Evolutionary conservation across 2,113 vertebrate species (phyloP), one percentile per base, ranked within the genome.

Genomic region (Garra rufa): DNA sequence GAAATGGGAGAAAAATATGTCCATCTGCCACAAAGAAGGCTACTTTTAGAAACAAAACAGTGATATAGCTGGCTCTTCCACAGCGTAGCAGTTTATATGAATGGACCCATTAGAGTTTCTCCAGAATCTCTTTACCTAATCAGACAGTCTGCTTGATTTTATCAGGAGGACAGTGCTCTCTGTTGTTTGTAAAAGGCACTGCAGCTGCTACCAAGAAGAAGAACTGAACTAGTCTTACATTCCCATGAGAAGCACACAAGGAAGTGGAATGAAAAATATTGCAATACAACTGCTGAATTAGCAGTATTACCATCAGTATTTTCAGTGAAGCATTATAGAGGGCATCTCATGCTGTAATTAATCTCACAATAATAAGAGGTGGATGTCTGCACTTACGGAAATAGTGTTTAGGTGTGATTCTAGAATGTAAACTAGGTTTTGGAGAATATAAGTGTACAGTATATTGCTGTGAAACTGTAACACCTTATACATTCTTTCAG

Each of bases 151-250:
- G 41, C 11, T 73, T 46, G 17, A 46, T 24, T 24, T 52, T 5
- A 14, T 80, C 55, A 74, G 34, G 70, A 52, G 10, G 13, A 61
- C 28, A 61, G 69, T 46, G 84, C 84, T 69, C 76, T 81, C 84
- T 85, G 77, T 73, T 85, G 84, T 75, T 46, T 65, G 1, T 24
- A 28, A 50, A 34, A 17, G 2, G 26, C 15, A 55, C 41, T 70
- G 83, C 63, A 50, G 14, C 11, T 43, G 28, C 24, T 48, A 48
- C 26, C 26, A 70, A 14, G 30, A 50, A 34, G 15, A 43, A 65
- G 6, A 19, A 52, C 2, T 70, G 43, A 21, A 28, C 21, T 19
- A 80, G 8, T 30, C 9, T 34, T 28, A 41, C 46, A 34, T 30
- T 74, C 52, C 52, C 15, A 46, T 44, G 10, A 61, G n/a, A 41